Conservation (phyloP, 2,888 invertebrate genomes). For the Caenorhabditis doughertyi region DNA sequence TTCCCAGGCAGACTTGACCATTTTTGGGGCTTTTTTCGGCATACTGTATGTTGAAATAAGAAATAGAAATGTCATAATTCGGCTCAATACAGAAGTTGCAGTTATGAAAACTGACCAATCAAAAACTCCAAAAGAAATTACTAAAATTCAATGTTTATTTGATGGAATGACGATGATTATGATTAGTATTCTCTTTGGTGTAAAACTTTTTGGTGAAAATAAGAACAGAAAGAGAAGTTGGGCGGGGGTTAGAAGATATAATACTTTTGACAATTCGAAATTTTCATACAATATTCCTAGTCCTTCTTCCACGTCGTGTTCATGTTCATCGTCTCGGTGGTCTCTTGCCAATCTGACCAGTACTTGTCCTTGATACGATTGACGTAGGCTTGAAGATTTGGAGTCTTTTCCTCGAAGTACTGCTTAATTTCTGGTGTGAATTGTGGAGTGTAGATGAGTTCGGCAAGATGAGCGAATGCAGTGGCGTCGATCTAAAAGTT, state of each 20-base stretch:
- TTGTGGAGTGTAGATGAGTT: slow-evolving; percentile 93
- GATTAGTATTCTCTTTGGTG: slow-evolving; percentile 1
- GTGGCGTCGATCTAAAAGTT: slow-evolving; percentile 88
- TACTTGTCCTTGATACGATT: slow-evolving; percentile 76
- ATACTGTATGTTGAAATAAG: too few relatives aligned
- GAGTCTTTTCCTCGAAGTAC: slow-evolving; percentile 84
- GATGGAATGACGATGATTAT: slow-evolving; percentile 3
- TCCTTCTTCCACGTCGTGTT: slow-evolving; percentile 41
- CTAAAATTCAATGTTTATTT: neutral
- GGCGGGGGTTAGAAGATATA: neutral
- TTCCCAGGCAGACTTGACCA: slow-evolving; percentile 78
- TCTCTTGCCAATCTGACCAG: slow-evolving; percentile 81
- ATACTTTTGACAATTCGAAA: slow-evolving; percentile 16
- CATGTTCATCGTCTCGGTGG: slow-evolving; percentile 66
- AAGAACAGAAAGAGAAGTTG: neutral
- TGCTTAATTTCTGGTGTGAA: slow-evolving; percentile 92
- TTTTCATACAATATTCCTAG: neutral
- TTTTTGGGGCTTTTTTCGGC: slow-evolving; percentile 57
- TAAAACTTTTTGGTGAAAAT: neutral
- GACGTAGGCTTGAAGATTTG: slow-evolving; percentile 74
- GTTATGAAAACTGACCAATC: neutral
- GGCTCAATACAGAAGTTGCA: neutral
- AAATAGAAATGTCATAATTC: neutral
- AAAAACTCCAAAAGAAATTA: neutral
- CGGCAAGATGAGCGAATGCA: slow-evolving; percentile 93